Evolutionary conservation across 64 coral and sea anemone species (phyloP), one percentile per base, ranked within the genome.

Genomic region (Montipora foliosa): DNA sequence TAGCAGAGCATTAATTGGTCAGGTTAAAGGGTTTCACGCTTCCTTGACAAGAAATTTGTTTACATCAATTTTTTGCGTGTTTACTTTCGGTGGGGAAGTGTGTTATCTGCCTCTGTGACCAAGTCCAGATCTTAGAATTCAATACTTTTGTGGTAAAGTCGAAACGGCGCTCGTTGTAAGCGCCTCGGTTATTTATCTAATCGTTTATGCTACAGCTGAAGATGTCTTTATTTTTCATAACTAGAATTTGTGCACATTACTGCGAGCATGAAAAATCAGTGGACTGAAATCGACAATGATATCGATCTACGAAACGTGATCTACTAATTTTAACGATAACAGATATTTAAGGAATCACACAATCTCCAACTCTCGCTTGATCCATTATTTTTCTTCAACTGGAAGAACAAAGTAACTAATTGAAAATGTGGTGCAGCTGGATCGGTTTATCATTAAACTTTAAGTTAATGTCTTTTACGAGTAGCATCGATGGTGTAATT

Each of bases 11-110:
- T 86, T 86, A 86, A 86, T 86, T 86, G 82, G 44, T 86, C 15
- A 46, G 62, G 44, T 72, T 72, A 70, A 72, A 86, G 82, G 82
- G 64, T 72, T 86, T 86, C 66, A 55, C 79, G 80, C 89, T 74
- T 91, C 25, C 58, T 19, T 91, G 89, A 82, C 89, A 66, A 58
- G 61, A 44, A 91, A 91, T 13, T 37, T 72, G 78, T 82, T 91
- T 91, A 57, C 53, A 91, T 91, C 89, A 74, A 74, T 59, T 90
- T 90, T 81, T 48, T 80, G 79, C 37, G 10, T 91, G 67, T 86
- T 86, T 86, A 24, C 82, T 86, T 86, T 71, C 62, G 9, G 1
- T 17, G 60, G 53, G 12, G 29, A 46, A 47, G 81, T 84, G 66
- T 49, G 45, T 62, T 71, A 82, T 20, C 44, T 72, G 67, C 25